Base-by-base conservation (phyloP, 2,113 vertebrate genomes). In the Nyctereutes procyonoides region DNA sequence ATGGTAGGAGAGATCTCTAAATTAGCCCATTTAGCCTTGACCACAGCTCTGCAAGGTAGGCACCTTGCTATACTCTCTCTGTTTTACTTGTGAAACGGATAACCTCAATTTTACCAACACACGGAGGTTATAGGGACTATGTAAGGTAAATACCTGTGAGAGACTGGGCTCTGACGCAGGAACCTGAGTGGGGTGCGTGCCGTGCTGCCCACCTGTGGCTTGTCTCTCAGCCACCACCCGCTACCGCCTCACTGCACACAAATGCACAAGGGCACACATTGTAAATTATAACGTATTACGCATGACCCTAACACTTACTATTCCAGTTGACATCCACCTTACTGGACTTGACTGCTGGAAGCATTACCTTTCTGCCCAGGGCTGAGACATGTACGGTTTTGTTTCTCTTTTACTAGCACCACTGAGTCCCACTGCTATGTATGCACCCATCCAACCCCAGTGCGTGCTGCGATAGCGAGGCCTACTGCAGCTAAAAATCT, bases 311-410 rank as follows among this genome's bases (percentile, higher is more conserved):
- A 43, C 51, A 35, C 74, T 83, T 76, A 88, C 85, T 93, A 43
- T 83, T 89, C 9, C 38, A 82, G 9, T 53, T 88, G 55, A 93
- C 95, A 60, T 86, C 85, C 51, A 26, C 89, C 74, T 96, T 51
- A 28, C 48, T 77, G 35, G 43, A 91, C 35, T 77, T 94, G 8
- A 43, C 89, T 93, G 51, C 77, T 65, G 56, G 79, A 88, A 84
- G 22, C 15, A n/a, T 60, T 90, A 48, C 32, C 55, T 82, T 95
- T 65, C 35, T 65, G 13, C 87, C 69, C 74, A 96, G n/a, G 22
- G 8, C 65, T 58, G 51, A 83, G 35, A 82, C 51, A 43, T 82
- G 88, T 38, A 55, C 35, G 11, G 43, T 90, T 87, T 90, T 58
- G 2, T 82, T 93, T 90, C 89, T 73, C 48, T 94, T 73, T 81